Conservation (phyloP, 2,797 vertebrate genomes). For the Molossus molossus region DNA sequence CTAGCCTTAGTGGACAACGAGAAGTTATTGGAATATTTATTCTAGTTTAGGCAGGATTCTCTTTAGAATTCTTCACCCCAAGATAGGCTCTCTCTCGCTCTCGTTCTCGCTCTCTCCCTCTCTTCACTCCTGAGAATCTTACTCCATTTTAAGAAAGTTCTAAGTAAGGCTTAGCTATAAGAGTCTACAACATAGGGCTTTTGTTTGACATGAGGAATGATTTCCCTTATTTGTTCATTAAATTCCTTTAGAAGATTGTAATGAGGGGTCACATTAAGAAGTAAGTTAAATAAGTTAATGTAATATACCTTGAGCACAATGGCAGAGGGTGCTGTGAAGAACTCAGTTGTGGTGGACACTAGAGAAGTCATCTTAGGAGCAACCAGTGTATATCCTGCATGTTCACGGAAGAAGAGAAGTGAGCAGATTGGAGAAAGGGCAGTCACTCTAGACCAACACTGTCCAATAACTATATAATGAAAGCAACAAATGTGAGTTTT, state of each 20-base stretch:
- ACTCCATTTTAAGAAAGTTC: slow-evolving; percentile 73
- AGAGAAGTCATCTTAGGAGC: not conserved
- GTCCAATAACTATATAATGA: not conserved
- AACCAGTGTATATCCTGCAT: not conserved
- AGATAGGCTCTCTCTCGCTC: not conserved
- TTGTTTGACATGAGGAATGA: slow-evolving; percentile 50
- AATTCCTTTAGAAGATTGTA: slow-evolving; percentile 61
- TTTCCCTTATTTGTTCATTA: slow-evolving; percentile 70
- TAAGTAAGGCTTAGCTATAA: slow-evolving; percentile 57
- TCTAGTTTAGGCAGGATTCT: slow-evolving; percentile 6
- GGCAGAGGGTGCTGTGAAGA: not conserved
- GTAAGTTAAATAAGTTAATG: not conserved
- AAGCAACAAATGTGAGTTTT: not conserved
- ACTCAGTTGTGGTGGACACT: not conserved
- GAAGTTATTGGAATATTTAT: slow-evolving; percentile 50
- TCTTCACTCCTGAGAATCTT: slow-evolving; percentile 64
- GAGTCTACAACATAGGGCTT: slow-evolving; percentile 60
- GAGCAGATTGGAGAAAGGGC: not conserved
- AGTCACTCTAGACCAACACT: not conserved
- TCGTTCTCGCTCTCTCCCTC: too few species aligned
- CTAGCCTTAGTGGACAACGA: not conserved
- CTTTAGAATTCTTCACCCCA: slow-evolving; percentile 31
- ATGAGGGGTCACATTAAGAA: not conserved
- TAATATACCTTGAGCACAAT: not conserved
- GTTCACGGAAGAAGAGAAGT: not conserved